These are phyloP conservation scores for Craniophora ligustri DNA, from an alignment of 2,888 invertebrate genomes.

Conservation along the genomic window DNA sequence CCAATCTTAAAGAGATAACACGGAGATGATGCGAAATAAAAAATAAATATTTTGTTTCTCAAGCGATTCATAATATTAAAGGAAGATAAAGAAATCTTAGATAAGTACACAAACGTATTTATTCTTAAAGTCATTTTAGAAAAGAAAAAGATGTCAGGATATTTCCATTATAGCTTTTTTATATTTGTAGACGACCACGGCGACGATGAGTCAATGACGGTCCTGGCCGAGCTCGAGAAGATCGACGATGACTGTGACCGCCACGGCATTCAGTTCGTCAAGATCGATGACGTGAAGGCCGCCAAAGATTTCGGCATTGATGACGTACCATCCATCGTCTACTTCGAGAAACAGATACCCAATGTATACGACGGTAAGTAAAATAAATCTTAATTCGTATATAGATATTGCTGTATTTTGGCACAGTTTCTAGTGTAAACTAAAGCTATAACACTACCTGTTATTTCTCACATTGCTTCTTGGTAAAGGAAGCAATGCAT, in stretches of 20 bases:
- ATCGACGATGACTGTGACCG: conserved; percentile 98
- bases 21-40: no score
- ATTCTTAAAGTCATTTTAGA: neutral
- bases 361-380: conserved; percentile 95
- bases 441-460: no score
- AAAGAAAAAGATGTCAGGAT: no score
- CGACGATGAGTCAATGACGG: conserved; percentile 95
- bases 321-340: conserved; percentile 94
- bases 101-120: neutral
- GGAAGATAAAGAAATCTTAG: no score
- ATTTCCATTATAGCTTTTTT: conserved; percentile 34
- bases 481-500: no score
- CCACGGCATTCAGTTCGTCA: conserved; percentile 97
- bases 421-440: no score
- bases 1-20: no score
- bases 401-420: no score
- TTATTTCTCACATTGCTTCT: no score
- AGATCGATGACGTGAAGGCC: conserved; percentile 96
- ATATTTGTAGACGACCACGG: conserved; percentile 94
- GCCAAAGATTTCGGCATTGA: conserved; percentile 96
- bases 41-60: no score
- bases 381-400: neutral
- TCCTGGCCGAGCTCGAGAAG: conserved; percentile 95
- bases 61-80: no score
- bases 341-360: conserved; percentile 97